Evolutionary conservation across 1,140 invertebrate genomes (phyloP).

Genomic region (Megalonaias nervosa): DNA sequence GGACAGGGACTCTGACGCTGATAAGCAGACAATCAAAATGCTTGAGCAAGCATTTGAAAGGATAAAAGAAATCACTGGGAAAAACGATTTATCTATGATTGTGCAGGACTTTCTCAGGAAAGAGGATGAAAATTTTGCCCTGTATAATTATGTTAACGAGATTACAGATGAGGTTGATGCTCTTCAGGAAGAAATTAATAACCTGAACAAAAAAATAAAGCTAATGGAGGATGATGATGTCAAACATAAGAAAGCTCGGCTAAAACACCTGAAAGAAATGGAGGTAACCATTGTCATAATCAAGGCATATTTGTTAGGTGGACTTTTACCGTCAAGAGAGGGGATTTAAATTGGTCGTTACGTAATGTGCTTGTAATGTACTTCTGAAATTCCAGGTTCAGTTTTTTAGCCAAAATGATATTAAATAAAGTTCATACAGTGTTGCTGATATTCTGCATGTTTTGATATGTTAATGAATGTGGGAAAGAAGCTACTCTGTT

Average conservation of each 20-base stretch:
- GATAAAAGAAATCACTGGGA: conserved; percentile 77
- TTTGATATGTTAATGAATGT: too few species aligned
- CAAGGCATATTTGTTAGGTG: too few species aligned
- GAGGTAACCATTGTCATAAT: conserved; percentile 33
- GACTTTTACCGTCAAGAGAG: too few species aligned
- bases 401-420: too few species aligned
- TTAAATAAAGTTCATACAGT: too few species aligned
- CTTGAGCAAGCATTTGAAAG: conserved; percentile 83
- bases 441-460: too few species aligned
- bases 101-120: conserved; percentile 83
- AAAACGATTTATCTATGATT: conserved; percentile 82
- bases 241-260: conserved; percentile 45
- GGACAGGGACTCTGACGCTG: conserved; percentile 44
- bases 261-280: conserved; percentile 45
- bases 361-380: too few species aligned
- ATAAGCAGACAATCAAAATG: conserved; percentile 72
- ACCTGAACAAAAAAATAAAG: conserved; percentile 60
- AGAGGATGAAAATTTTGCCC: conserved; percentile 91
- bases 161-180: conserved; percentile 85
- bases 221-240: conserved; percentile 50
- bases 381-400: too few species aligned
- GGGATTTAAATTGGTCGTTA: too few species aligned
- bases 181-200: conserved; percentile 79
- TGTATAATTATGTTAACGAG: conserved; percentile 93
- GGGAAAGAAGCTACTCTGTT: too few species aligned